Base-by-base conservation (phyloP, 2,113 vertebrate species). In the Sturnus vulgaris region DNA sequence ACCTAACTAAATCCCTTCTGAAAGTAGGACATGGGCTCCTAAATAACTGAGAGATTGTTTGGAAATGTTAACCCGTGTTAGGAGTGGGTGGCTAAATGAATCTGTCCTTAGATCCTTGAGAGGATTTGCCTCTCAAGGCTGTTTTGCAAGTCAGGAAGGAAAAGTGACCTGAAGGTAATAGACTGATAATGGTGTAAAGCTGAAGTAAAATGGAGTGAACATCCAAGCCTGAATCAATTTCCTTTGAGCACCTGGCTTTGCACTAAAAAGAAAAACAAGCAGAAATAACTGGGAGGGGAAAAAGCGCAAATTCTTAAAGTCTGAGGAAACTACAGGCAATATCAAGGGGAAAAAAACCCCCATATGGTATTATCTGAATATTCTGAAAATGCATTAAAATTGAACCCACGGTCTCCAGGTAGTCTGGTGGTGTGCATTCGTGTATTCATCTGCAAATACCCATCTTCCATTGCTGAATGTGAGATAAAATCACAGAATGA, bases 301-400 rank as follows among this genome's bases (percentile, higher is more conserved):
- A 53, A 76, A 78, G 61, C 4, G 14, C 21, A 64, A 27, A 47
- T 50, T 80, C 49, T 92, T 63, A 52, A 64, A 39, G 7, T 53
- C 39, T 73, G 56, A 73, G 63, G 42, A 73, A 82, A 24, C 6
- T 44, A 39, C 66, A 61, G 13, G 22, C 22, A 73, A 23, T 42
- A 59, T 6, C 1, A 12, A 12, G 8, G 21, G 16, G 2, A 0
- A 7, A 9, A 18, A 33, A 30, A 2, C 0, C 0, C 0, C 17
- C 4, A 17, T 44, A 30, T 4, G 4, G 7, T 73, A 33, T 75
- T 70, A 46, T 17, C 31, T 50, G 28, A 84, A 53, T 73, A 53
- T 65, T 30, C 15, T 79, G 65, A 63, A 90, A 87, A 66, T 23
- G 6, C 19, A 57, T 81, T 91, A 52, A 71, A 75, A 88, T 30